A percentile compares a stretch with the other conserved stretches of the same genome.
phyloP scores from a whole-genome alignment of 2,113 vertebrate genomes.

The Bubo scandiacus region DNA sequence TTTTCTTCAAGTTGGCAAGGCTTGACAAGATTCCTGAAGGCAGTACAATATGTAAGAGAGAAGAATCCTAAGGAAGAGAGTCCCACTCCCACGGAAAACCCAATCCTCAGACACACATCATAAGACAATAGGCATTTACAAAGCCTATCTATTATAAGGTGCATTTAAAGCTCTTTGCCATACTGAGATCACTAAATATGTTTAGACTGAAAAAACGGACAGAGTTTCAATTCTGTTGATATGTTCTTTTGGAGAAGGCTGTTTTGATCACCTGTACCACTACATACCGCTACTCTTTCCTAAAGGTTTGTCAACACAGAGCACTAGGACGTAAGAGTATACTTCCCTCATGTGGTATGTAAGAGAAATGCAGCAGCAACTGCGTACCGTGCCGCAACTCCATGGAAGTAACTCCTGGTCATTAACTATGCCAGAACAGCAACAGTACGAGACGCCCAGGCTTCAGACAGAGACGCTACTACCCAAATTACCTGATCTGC shows the following conservation, averaged over 20 bases:
- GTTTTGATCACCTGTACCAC: accelerated
- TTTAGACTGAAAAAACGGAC: background rate
- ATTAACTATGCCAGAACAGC: accelerated
- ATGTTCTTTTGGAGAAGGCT: background rate
- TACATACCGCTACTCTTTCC: accelerated
- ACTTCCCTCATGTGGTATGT: accelerated
- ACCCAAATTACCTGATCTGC: accelerated
- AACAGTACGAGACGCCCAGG: accelerated
- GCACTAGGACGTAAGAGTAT: accelerated
- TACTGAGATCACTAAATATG: accelerated
- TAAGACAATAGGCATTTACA: background rate
- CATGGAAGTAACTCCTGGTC: accelerated
- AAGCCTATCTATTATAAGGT: background rate
- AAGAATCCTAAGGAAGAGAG: background rate
- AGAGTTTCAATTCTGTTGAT: accelerated
- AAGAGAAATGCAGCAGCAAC: accelerated
- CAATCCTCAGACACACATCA: accelerated
- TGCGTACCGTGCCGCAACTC: accelerated
- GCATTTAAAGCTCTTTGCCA: background rate
- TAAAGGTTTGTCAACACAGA: accelerated
- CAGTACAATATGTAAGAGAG: accelerated
- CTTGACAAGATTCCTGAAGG: background rate
- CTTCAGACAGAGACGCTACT: accelerated
- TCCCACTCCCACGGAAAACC: accelerated
- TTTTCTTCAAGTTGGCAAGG: background rate